A percentile compares a stretch with the other conserved stretches of the same genome.
phyloP scores from a whole-genome alignment of 2,797 vertebrate species.

The Sphaeramia orbicularis region DNA sequence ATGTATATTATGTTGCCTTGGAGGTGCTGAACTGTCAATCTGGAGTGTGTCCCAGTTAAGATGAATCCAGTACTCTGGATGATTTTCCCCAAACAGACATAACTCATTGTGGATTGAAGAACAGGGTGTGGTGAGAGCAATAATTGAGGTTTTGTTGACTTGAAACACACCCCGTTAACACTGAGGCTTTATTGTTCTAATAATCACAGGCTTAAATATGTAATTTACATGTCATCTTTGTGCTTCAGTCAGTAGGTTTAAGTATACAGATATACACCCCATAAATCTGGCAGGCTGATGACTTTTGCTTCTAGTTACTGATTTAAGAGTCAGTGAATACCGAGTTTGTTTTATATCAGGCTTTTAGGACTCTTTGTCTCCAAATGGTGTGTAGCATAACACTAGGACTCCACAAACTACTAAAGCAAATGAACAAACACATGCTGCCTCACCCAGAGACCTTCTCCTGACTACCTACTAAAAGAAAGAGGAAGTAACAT shows the following conservation, averaged over 20 bases:
- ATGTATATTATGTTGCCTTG: too few species aligned
- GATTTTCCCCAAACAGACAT: neutral
- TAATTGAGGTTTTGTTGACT: constrained; percentile 14
- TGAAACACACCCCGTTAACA: neutral
- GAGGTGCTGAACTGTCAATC: neutral
- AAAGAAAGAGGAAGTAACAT: too few species aligned
- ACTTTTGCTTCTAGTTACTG: neutral
- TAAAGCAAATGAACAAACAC: neutral
- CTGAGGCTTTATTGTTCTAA: constrained; percentile 2
- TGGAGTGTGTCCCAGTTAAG: neutral
- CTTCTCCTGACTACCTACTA: too few species aligned
- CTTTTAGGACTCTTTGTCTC: neutral
- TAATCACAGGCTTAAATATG: constrained; percentile 3
- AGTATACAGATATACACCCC: neutral
- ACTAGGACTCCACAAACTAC: neutral
- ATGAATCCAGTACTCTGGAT: neutral
- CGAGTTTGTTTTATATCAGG: neutral
- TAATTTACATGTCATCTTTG: neutral
- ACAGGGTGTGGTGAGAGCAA: constrained; percentile 18
- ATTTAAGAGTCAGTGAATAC: too few species aligned
- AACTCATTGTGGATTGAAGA: constrained; percentile 3
- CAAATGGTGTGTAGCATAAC: neutral
- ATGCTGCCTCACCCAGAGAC: too few species aligned
- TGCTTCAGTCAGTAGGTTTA: neutral
- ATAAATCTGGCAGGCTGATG: neutral